These are phyloP conservation scores for Metellina segmentata DNA, from an alignment of 2,888 invertebrate genomes.

Conservation along the genomic window DNA sequence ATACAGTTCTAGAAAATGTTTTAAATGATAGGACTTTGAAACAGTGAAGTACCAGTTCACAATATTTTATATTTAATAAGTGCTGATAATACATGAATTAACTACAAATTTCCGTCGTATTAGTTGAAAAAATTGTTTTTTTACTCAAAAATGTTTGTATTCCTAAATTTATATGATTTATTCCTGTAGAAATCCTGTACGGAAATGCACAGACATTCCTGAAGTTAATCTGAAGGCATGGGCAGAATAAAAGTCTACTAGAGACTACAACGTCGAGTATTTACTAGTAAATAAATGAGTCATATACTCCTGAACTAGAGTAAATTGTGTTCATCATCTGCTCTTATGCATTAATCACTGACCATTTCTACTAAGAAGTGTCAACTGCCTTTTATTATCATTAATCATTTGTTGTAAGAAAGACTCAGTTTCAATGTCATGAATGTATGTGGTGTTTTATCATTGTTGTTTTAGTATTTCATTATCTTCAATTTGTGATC, in stretches of 20 bases:
- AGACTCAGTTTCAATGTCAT: background rate
- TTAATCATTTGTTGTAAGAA: background rate
- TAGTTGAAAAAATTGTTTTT: no score
- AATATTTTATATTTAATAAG: no score
- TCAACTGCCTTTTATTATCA: background rate
- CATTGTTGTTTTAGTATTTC: no score
- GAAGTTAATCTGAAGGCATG: conserved; percentile 47
- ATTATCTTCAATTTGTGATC: no score
- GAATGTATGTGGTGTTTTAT: background rate
- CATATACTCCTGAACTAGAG: background rate
- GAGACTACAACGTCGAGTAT: background rate
- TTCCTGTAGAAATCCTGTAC: conserved; percentile 37
- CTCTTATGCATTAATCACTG: background rate
- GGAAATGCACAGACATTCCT: conserved; percentile 41
- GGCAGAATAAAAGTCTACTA: conserved; percentile 2
- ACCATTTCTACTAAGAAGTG: background rate
- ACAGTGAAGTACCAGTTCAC: no score
- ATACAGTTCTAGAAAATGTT: no score
- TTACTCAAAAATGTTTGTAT: no score
- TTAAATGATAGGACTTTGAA: no score
- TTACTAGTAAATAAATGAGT: background rate
- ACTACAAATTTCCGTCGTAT: no score
- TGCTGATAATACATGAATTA: no score
- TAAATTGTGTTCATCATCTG: background rate
- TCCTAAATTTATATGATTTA: background rate